Conservation (phyloP, 2,888 invertebrate species). For the Rhyacophila evoluta region DNA sequence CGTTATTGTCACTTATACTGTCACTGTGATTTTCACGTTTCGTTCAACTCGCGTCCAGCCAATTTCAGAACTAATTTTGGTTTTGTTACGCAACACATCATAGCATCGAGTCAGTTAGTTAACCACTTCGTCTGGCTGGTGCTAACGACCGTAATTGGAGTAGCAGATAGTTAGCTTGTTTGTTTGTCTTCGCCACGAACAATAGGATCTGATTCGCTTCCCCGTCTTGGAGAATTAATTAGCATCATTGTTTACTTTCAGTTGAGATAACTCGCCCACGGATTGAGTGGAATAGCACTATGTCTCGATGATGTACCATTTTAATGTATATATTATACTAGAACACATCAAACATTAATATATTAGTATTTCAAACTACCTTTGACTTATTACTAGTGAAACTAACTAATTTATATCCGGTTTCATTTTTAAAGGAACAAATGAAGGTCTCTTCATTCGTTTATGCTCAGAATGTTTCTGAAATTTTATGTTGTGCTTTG, state of each 20-base stretch:
- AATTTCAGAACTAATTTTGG: neutral
- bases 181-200: neutral
- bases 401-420: too few species aligned
- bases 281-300: neutral
- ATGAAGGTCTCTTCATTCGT: too few species aligned
- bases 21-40: too few species aligned
- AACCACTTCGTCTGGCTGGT: neutral
- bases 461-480: too few species aligned
- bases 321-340: too few species aligned
- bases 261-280: neutral
- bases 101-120: neutral
- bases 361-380: too few species aligned
- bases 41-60: neutral
- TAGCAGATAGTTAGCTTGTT: slow-evolving; percentile 1
- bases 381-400: too few species aligned
- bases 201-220: neutral
- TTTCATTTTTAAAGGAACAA: too few species aligned
- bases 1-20: too few species aligned
- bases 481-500: too few species aligned
- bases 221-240: neutral
- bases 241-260: neutral
- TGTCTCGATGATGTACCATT: too few species aligned
- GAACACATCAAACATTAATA: too few species aligned
- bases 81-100: neutral
- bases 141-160: neutral